phyloP scores from a whole-genome alignment of 92 coral and sea anemone species.

The Palythoa grandiflora region DNA sequence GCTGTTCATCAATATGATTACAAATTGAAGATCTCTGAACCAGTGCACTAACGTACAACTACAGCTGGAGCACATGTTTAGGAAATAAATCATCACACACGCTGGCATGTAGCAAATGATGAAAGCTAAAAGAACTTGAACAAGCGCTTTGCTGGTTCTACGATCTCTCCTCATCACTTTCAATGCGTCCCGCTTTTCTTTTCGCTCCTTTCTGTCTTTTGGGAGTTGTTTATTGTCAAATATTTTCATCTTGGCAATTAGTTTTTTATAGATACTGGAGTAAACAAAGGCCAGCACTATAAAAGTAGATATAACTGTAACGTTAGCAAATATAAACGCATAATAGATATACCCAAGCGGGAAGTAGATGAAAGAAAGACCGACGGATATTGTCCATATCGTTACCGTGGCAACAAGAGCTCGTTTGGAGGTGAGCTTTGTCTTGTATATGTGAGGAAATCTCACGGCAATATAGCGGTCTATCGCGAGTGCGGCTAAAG shows the following conservation, averaged over 20 bases:
- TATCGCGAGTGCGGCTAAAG: slow-evolving; percentile 76
- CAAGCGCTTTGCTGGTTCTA: slow-evolving; percentile 7
- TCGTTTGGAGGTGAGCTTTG: slow-evolving; percentile 64
- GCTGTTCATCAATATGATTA: slow-evolving; percentile 56
- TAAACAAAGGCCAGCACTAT: slow-evolving; percentile 81
- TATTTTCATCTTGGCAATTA: slow-evolving; percentile 48
- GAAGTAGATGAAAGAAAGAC: slow-evolving; percentile 71
- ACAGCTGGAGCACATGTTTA: slow-evolving; percentile 60
- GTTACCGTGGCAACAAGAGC: slow-evolving; percentile 64
- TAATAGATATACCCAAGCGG: slow-evolving; percentile 78
- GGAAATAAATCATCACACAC: slow-evolving; percentile 57
- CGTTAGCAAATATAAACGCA: slow-evolving; percentile 84
- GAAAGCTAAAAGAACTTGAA: slow-evolving; percentile 48
- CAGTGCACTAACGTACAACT: slow-evolving; percentile 56
- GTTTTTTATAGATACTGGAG: slow-evolving; percentile 66
- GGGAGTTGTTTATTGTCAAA: slow-evolving; percentile 4
- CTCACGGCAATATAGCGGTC: slow-evolving; percentile 89
- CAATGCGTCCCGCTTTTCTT: background rate
- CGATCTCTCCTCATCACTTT: slow-evolving; percentile 23
- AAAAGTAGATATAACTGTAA: slow-evolving; percentile 84
- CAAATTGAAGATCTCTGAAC: slow-evolving; percentile 59
- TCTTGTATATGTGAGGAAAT: slow-evolving; percentile 73
- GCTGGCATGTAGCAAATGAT: slow-evolving; percentile 61
- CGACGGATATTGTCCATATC: slow-evolving; percentile 79
- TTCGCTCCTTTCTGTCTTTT: background rate